Percentiles rank a stretch among this genome's conserved stretches.
phyloP scores from a whole-genome alignment of 2,797 vertebrate species.

The Clarias platycephalus region DNA sequence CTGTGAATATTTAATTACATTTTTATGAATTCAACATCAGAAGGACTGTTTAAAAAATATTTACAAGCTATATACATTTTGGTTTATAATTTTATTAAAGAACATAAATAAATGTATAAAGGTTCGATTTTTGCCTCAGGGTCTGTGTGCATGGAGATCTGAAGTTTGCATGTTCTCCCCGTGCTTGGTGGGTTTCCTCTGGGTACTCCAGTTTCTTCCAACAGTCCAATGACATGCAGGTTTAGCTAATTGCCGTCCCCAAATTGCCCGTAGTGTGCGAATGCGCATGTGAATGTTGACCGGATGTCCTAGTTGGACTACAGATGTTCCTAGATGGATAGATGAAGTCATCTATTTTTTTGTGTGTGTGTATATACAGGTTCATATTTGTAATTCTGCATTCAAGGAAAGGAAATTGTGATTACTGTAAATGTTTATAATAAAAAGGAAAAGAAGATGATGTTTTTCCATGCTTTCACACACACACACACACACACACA shows the following conservation, averaged over 20 bases:
- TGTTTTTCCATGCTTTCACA: background rate
- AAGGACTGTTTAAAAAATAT: background rate
- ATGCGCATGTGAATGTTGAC: too few species aligned
- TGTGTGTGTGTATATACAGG: background rate
- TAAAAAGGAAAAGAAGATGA: background rate
- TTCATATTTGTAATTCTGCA: background rate
- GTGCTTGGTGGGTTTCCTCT: too few species aligned
- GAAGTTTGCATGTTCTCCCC: too few species aligned
- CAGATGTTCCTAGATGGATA: too few species aligned
- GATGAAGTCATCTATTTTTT: background rate
- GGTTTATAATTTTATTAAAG: background rate
- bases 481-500: too few species aligned
- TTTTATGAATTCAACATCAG: background rate
- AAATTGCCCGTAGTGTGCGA: too few species aligned
- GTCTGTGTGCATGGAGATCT: too few species aligned
- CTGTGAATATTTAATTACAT: background rate
- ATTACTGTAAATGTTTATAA: background rate
- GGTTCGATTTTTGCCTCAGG: too few species aligned
- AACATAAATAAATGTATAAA: background rate
- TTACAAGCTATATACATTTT: background rate
- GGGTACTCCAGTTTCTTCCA: too few species aligned
- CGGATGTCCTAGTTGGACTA: too few species aligned
- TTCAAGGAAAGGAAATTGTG: conserved; percentile 1
- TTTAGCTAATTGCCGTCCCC: too few species aligned
- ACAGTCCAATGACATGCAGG: too few species aligned